Percentiles rank a stretch among this genome's conserved stretches.
phyloP scores from a whole-genome alignment of 2,113 vertebrate genomes.

The Aphyosemion australe region DNA sequence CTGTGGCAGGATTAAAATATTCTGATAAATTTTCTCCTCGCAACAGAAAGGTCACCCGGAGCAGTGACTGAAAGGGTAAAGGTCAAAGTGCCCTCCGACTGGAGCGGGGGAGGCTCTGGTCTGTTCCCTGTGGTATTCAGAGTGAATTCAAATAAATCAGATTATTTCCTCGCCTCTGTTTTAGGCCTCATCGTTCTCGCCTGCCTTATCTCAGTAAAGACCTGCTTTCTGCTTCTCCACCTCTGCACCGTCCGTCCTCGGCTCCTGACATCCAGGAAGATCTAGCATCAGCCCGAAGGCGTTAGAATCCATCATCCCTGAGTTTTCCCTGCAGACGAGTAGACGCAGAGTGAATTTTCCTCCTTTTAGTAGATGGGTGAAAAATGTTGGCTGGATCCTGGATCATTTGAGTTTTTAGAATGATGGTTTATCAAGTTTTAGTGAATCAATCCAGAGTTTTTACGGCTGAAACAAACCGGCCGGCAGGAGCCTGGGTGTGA shows the following conservation, averaged over 20 bases:
- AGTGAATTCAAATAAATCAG: conserved; percentile 72
- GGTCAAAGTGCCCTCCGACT: conserved; percentile 60
- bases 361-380: neutral
- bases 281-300: conserved; percentile 27
- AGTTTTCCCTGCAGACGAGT: conserved; percentile 5
- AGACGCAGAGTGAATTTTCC: neutral
- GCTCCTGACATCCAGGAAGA: conserved; percentile 54
- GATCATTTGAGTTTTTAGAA: neutral
- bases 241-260: conserved; percentile 36
- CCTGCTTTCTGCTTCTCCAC: conserved; percentile 29
- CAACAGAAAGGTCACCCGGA: conserved; percentile 34
- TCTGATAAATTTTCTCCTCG: conserved; percentile 49
- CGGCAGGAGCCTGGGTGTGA: neutral
- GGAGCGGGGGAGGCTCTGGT: conserved; percentile 59
- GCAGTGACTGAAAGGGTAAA: conserved; percentile 61
- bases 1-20: conserved; percentile 11
- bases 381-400: neutral
- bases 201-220: conserved; percentile 67
- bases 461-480: neutral
- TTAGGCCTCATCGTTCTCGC: conserved; percentile 67
- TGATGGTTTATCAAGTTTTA: neutral
- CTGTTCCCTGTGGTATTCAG: conserved; percentile 64
- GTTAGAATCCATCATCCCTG: conserved; percentile 13
- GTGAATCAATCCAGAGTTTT: too few relatives aligned
- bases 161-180: conserved; percentile 67